Percentiles rank a stretch among this genome's conserved stretches.
These are phyloP conservation scores for Sisor rabdophorus DNA, from an alignment of 2,113 vertebrate species.

Conservation along the genomic window DNA sequence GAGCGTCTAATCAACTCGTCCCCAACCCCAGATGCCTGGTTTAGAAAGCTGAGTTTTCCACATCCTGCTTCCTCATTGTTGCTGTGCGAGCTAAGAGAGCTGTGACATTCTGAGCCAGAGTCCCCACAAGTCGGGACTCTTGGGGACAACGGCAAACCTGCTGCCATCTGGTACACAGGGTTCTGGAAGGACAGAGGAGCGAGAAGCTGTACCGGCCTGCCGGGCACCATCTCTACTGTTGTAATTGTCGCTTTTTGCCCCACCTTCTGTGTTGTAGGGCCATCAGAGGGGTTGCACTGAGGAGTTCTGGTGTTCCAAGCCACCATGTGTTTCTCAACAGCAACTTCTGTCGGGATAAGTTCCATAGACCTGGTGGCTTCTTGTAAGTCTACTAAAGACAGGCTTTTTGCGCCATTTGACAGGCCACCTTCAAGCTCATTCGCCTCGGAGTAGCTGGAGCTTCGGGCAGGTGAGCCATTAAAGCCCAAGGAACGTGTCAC, in stretches of 20 bases:
- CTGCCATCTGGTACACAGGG: slow-evolving; percentile 97
- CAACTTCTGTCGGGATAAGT: slow-evolving; percentile 63
- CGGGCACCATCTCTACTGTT: slow-evolving; percentile 73
- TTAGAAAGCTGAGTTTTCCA: slow-evolving; percentile 73
- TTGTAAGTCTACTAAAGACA: slow-evolving; percentile 98
- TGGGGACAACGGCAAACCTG: slow-evolving; percentile 87
- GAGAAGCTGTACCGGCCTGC: slow-evolving; percentile 84
- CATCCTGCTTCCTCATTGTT: slow-evolving; percentile 85
- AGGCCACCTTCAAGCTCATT: slow-evolving; percentile 92
- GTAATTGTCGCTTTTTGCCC: slow-evolving; percentile 80
- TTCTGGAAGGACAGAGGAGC: slow-evolving; percentile 97
- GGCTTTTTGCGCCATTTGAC: slow-evolving; percentile 92
- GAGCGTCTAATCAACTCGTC: slow-evolving; percentile 84
- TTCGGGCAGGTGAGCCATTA: slow-evolving; percentile 93
- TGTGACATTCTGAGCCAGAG: slow-evolving; percentile 95
- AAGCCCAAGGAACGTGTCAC: slow-evolving; percentile 93
- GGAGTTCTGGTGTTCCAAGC: slow-evolving; percentile 80
- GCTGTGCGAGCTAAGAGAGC: slow-evolving; percentile 96
- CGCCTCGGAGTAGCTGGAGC: slow-evolving; percentile 96
- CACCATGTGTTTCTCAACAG: slow-evolving; percentile 56
- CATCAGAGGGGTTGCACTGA: slow-evolving; percentile 68
- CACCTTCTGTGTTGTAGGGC: slow-evolving; percentile 79
- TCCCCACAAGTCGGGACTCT: slow-evolving; percentile 80
- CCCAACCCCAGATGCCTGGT: slow-evolving; percentile 68
- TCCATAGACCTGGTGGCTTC: slow-evolving; percentile 85